Base-by-base conservation (phyloP, 2,888 invertebrate species). In the Chorisops tibialis region DNA sequence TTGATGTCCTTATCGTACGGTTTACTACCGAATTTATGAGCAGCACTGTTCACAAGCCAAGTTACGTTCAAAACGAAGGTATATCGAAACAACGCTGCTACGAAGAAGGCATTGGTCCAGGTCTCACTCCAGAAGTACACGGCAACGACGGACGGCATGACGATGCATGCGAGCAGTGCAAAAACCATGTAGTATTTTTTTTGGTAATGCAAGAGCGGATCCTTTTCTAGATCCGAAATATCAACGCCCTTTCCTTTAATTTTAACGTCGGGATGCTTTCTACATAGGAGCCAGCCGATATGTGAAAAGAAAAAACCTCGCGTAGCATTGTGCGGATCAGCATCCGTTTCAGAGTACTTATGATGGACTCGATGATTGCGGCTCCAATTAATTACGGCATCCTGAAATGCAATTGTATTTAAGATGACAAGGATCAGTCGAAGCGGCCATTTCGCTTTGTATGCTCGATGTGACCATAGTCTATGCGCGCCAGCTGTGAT, bases 401-500 rank as follows among this genome's bases (percentile, higher is more conserved):
- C 88, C 86, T 90, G 96, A 79, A 95, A 93, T 50, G 97, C 96
- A 48, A 96, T 75, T 1, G 94, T 92, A 78, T 97, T 94, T 80
- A 89, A 88, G 49, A 90, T 69, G 38, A 88, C 84, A 63, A 98
- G 82, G 38, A 97, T 79, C 6, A 94, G 70, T 68, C 91, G 82
- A 4, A 96, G 82, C 0, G 94, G 97, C 83, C 89, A 87, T 77
- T 87, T 93, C 6, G 97, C 97, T 81, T 96, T 96, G 82, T 96
- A 98, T 0, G 96, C 87, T 72, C 91, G 87, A 80, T 98, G 98
- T 1, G 96, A 86, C 96, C 96, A 98, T 30, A 96, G 83, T 70
- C 98, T 83, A 79, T 98, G 98, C 2, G 94, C 95, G 21, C 99
- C 99, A 19, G 96, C 97, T 14, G 98, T 98, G 67, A 98, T 93